Base-by-base conservation (phyloP, 1,140 invertebrate species). In the Zaprionus gabonicus region DNA sequence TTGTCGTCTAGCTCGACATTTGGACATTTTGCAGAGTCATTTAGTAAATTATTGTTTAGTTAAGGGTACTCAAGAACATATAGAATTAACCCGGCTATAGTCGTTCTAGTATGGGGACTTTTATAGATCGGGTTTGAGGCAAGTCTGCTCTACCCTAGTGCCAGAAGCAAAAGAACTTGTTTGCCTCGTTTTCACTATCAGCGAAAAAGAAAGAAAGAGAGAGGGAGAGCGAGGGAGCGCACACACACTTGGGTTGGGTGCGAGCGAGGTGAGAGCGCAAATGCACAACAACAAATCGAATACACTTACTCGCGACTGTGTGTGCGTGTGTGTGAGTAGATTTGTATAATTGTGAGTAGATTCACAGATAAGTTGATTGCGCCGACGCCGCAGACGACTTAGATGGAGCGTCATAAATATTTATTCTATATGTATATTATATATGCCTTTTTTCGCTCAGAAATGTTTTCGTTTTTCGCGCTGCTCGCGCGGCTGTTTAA, bases 401-500 rank as follows among this genome's bases (percentile, higher is more conserved):
- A 82, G 79, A 81, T 64, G 72, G 70, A 85, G 81, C 81, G 85
- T 90, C 81, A 90, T 90, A 88, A 90, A 90, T 90, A 90, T 88
- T 73, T 81, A 80, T 91, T 82, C 79, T 57, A 71, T 72, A 77
- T 25, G 49, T 38, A 65, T 65, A 56, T 56, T 44, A 25, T 64
- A 38, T 38, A 36, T 38, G 46, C 38, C 70, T 34, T 79, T 81
- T 71, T 55, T 68, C 51, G 51, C 66, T 75, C 71, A 71, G 51
- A 85, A 85, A 82, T 80, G 78, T 76, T 84, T 90, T 88, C 79
- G 82, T 77, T 78, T 87, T 91, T 82, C 72, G 71, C 71, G 62
- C 58, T 62, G 55, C 46, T 36, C 58, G 69, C 23, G 28, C 31
- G 69, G 51, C 74, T 77, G 70, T 72, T 77, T 56, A 67, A 73